Base-by-base conservation (phyloP, 1,140 invertebrate species). In the Pristionchus pacificus region DNA sequence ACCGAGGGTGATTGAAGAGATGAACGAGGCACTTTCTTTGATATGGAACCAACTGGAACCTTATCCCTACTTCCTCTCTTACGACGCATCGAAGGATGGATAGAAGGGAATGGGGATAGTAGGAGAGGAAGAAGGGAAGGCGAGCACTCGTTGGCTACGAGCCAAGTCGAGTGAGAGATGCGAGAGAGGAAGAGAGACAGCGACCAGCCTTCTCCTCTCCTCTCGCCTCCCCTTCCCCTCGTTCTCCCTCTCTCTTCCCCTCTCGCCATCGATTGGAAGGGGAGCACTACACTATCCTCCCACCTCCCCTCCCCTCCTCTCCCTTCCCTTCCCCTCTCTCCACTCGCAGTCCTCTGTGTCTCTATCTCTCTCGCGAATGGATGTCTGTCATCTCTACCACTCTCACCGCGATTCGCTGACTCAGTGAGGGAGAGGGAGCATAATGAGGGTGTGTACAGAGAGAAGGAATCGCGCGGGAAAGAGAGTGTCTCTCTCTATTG, bases 241-340 rank as follows among this genome's bases (percentile, higher is more conserved):
- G n/a, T n/a, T n/a, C n/a, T n/a, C n/a, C n/a, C n/a, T n/a, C 25
- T 25, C 30, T 61, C 2, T 24, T 32, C 25, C 29, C 13, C 59
- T 66, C 59, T 66, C 65, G 65, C 57, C 31, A 57, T 66, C 57
- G 57, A 57, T 29, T 66, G 65, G 65, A 58, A 57, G 57, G 65
- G 57, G 57, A 58, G 65, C 65, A 58, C 49, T 66, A 58, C 31
- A 58, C 66, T 59, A 55, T 55, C 57, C 66, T 31, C 66, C 66
- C 58, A 67, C 27, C 38, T 60, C 33, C 27, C 60, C 30, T 25
- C 25, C 24, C 33, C 66, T 33, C 24, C 27, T n/a, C 30, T 24
- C n/a, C 60, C 64, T 49, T 58, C 30, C 66, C 25, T 27, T 60
- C 30, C 6, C 14, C 33, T 59, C 57, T 68, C 66, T 30, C 25